A percentile compares a stretch with the other conserved stretches of the same genome.
These are phyloP conservation scores for Trematocara stigmaticum DNA, from an alignment of 2,113 vertebrate species.

Conservation along the genomic window DNA sequence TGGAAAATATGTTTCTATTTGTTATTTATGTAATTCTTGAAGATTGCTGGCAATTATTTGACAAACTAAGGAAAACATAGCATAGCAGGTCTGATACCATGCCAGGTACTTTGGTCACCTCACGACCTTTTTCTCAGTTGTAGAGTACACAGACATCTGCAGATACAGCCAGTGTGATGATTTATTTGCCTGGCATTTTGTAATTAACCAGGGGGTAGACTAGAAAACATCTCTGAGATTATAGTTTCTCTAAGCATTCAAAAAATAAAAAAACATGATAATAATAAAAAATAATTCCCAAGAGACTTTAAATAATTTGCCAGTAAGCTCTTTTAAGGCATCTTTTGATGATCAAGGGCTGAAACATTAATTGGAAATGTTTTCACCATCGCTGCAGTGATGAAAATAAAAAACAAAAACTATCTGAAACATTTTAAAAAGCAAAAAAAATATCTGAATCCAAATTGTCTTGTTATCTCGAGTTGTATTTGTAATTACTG, in stretches of 20 bases:
- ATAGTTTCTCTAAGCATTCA: conserved; percentile 34
- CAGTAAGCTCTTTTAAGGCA: conserved; percentile 27
- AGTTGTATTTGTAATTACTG: conserved; percentile 17
- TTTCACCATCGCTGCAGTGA: not conserved
- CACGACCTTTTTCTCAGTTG: conserved; percentile 4
- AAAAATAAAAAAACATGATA: conserved; percentile 5
- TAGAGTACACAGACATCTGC: conserved; percentile 9
- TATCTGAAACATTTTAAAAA: not conserved
- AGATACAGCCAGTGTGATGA: conserved; percentile 17
- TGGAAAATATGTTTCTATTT: not conserved
- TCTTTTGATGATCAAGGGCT: conserved; percentile 21
- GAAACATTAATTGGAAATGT: conserved; percentile 30
- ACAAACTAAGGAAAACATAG: conserved; percentile 1
- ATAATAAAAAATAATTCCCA: not conserved
- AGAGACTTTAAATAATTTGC: conserved; percentile 23
- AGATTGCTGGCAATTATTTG: conserved; percentile 1
- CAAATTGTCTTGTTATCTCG: not conserved
- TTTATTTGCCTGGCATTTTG: conserved; percentile 44
- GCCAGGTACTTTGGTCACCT: conserved; percentile 12
- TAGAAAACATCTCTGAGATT: conserved; percentile 37
- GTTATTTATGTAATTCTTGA: not conserved
- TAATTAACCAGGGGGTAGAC: conserved; percentile 48
- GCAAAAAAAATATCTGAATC: not conserved
- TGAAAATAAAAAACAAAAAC: not conserved
- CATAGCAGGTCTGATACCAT: not conserved